Evolutionary conservation across 2,888 invertebrate species (phyloP).

Genomic region (Cosmia pyralina): DNA sequence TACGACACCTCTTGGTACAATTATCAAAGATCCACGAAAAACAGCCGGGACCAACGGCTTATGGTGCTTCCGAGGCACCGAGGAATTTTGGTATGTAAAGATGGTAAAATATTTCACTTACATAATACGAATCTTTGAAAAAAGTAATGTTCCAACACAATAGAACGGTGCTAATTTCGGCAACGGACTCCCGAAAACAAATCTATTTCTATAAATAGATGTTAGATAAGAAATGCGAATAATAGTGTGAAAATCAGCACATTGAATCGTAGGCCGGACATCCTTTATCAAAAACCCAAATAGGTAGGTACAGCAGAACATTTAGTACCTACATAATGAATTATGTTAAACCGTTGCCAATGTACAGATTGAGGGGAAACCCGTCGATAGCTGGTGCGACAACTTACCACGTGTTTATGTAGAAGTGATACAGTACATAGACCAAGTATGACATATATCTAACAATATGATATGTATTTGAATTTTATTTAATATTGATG

Average conservation of each 20-base stretch:
- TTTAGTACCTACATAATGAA: constrained; percentile 69
- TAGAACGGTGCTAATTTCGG: constrained; percentile 14
- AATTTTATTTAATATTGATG: neutral
- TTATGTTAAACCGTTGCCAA: constrained; percentile 77
- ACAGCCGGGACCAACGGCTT: too few relatives aligned
- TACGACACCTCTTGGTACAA: too few relatives aligned
- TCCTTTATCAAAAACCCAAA: constrained; percentile 68
- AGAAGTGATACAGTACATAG: constrained; percentile 31
- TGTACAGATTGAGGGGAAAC: constrained; percentile 76
- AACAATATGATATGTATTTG: neutral
- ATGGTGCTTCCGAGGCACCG: too few relatives aligned
- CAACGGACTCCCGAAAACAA: constrained; percentile 21
- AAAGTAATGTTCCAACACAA: constrained; percentile 11
- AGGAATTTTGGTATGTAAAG: too few relatives aligned
- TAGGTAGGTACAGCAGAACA: constrained; percentile 57
- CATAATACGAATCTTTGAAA: constrained; percentile 13
- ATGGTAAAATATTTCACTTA: too few relatives aligned
- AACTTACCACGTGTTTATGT: constrained; percentile 25
- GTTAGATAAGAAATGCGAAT: constrained; percentile 39
- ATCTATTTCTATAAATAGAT: constrained; percentile 38
- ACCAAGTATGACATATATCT: neutral
- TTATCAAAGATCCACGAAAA: too few relatives aligned
- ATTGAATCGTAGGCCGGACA: constrained; percentile 71
- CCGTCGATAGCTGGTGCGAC: constrained; percentile 57
- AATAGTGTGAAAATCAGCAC: constrained; percentile 41